These are phyloP conservation scores for Phodopus roborovskii DNA, from an alignment of 2,113 vertebrate genomes.

Conservation along the genomic window DNA sequence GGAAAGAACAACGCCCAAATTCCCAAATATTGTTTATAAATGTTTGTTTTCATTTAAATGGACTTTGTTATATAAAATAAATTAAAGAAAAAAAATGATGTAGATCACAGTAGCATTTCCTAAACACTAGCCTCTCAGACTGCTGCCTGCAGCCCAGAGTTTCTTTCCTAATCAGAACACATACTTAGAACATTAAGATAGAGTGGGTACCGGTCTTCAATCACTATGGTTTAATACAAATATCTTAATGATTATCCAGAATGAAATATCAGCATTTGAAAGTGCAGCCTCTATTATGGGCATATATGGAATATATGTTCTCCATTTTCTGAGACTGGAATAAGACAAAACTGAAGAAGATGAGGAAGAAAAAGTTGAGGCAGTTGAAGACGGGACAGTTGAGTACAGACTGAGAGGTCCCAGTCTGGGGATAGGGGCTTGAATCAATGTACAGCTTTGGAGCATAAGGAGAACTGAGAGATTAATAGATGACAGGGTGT, in stretches of 20 bases:
- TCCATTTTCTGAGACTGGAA: constrained; percentile 3
- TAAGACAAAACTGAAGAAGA: background rate
- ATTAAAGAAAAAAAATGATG: no score
- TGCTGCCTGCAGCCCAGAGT: background rate
- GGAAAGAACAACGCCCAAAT: no score
- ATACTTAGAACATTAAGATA: background rate
- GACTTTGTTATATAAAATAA: no score
- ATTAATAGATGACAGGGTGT: constrained; percentile 71
- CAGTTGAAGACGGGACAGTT: background rate
- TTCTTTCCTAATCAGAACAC: background rate
- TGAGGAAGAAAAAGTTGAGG: background rate
- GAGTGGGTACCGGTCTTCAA: background rate
- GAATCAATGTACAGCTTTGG: background rate
- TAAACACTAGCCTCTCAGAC: background rate
- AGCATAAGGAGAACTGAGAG: constrained; percentile 73
- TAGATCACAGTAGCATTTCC: constrained; percentile 18
- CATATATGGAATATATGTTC: background rate
- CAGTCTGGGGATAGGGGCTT: constrained; percentile 53
- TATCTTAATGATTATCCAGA: background rate
- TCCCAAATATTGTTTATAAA: no score
- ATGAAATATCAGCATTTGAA: background rate
- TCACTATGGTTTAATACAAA: background rate
- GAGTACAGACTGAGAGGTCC: constrained; percentile 32
- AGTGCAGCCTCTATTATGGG: background rate
- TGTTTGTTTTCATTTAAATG: no score